phyloP scores from a whole-genome alignment of 2,888 invertebrate species.

The Noctua fimbriata region DNA sequence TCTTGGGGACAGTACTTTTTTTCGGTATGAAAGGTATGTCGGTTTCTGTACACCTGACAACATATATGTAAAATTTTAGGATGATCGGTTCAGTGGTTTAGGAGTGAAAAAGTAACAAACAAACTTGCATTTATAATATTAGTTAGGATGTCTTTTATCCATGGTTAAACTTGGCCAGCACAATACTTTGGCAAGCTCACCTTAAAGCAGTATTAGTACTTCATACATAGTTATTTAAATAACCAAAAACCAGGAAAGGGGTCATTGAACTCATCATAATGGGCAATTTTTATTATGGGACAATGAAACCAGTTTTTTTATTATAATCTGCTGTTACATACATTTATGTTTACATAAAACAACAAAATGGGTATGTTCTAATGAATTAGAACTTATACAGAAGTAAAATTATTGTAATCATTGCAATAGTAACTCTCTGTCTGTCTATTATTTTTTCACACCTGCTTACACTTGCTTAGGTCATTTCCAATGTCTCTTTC shows the following conservation, averaged over 20 bases:
- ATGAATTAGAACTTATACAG: not conserved
- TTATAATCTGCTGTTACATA: not conserved
- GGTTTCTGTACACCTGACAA: no score
- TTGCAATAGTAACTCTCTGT: not conserved
- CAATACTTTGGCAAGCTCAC: not conserved
- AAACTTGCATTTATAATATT: no score
- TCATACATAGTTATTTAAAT: not conserved
- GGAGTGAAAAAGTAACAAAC: no score
- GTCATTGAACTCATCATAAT: conserved; percentile 1
- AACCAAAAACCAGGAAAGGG: not conserved
- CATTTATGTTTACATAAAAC: not conserved
- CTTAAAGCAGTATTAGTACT: not conserved
- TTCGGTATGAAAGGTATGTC: no score
- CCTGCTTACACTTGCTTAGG: not conserved
- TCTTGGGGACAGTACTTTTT: no score
- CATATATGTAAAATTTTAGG: no score
- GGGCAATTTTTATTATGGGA: not conserved
- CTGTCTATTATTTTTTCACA: not conserved
- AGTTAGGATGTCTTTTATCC: not conserved
- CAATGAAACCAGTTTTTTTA: not conserved
- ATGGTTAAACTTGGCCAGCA: not conserved
- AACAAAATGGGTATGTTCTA: not conserved
- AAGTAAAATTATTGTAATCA: not conserved
- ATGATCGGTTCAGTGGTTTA: no score
- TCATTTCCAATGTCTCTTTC: not conserved